These are phyloP conservation scores for Rhyacichthys aspro DNA, from an alignment of 2,797 vertebrate genomes.

Conservation along the genomic window DNA sequence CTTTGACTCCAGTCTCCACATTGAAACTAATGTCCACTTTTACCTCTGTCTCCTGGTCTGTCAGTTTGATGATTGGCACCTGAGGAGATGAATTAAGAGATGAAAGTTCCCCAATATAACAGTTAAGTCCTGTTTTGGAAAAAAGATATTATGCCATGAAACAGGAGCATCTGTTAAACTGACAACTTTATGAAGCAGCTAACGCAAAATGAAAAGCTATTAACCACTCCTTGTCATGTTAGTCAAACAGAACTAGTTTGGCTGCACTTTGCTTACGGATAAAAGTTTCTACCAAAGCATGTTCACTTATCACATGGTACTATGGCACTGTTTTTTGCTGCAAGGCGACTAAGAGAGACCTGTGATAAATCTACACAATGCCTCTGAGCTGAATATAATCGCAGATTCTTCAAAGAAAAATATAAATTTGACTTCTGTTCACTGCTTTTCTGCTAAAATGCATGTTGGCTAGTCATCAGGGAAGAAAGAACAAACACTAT, in stretches of 20 bases:
- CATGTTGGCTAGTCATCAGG: neutral
- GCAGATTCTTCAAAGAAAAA: neutral
- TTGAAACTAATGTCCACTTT: constrained; percentile 99
- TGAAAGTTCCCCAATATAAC: neutral
- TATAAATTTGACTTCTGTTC: neutral
- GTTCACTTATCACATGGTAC: neutral
- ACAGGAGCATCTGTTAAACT: neutral
- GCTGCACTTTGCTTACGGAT: constrained; percentile 13
- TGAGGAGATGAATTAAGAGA: constrained; percentile 53
- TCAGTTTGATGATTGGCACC: constrained; percentile 99
- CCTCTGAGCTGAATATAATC: neutral
- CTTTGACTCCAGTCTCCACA: constrained; percentile 95
- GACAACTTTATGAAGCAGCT: neutral
- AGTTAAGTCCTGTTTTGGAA: neutral
- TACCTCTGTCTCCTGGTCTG: constrained; percentile 96
- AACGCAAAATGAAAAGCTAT: constrained; percentile 6
- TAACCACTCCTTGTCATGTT: constrained; percentile 25
- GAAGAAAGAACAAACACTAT: neutral
- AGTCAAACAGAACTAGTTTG: constrained; percentile 3
- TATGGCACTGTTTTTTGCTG: constrained; percentile 4
- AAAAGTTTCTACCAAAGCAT: constrained; percentile 2
- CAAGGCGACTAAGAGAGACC: neutral
- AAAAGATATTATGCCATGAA: neutral
- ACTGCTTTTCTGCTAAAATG: neutral
- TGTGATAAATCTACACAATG: neutral